Conservation (phyloP, 2,888 invertebrate species). For the Nudaria mundana region DNA sequence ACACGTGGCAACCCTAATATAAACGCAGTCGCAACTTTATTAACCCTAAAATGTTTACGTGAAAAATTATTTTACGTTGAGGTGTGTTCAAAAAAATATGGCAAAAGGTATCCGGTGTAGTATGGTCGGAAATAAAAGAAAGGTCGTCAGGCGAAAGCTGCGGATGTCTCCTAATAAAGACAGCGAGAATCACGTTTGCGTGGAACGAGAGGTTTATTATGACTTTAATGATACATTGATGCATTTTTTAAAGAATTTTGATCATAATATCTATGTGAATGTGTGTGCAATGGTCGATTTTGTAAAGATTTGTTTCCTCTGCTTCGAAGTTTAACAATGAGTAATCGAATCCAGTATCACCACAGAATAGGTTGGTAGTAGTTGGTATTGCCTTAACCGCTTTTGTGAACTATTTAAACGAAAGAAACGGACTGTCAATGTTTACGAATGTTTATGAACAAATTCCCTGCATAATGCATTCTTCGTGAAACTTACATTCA, state of each 20-base stretch:
- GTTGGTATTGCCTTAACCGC: too few species aligned
- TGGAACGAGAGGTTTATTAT: constrained; percentile 63
- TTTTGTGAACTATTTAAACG: too few species aligned
- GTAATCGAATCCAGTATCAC: too few species aligned
- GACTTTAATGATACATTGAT: constrained; percentile 57
- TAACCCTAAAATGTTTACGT: constrained; percentile 61
- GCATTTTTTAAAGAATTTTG: constrained; percentile 42
- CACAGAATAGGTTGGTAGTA: too few species aligned
- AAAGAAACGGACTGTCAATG: not conserved
- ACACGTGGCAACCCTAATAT: constrained; percentile 2
- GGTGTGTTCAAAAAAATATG: constrained; percentile 48
- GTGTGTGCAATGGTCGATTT: too few species aligned
- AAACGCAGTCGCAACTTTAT: constrained; percentile 47
- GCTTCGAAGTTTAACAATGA: too few species aligned
- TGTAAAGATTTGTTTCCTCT: too few species aligned
- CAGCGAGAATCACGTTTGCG: constrained; percentile 56
- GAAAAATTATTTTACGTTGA: constrained; percentile 52
- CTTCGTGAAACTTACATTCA: constrained; percentile 19
- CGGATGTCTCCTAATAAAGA: constrained; percentile 67
- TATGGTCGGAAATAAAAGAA: constrained; percentile 71
- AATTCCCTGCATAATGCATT: constrained; percentile 22
- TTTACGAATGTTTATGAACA: constrained; percentile 8
- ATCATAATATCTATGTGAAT: too few species aligned
- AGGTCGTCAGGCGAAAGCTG: constrained; percentile 67
- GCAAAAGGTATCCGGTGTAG: constrained; percentile 36